A percentile compares a stretch with the other conserved stretches of the same genome.
Conservation (phyloP, 1,140 invertebrate genomes). For the Sweltsa coloradensis region DNA sequence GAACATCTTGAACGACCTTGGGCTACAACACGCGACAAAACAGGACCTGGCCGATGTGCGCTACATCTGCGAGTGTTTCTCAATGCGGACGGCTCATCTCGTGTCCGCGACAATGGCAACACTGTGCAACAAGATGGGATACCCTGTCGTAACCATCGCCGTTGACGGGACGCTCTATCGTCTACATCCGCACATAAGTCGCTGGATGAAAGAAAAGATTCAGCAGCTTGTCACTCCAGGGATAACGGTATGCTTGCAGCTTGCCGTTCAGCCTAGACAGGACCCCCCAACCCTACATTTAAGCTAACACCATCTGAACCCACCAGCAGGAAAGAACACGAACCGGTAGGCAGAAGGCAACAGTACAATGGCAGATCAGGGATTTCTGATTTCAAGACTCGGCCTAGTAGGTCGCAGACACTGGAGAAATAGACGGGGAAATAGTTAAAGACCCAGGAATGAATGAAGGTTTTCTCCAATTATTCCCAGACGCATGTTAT, state of each 20-base stretch:
- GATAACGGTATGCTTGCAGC: constrained; percentile 26
- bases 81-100: not conserved
- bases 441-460: no score
- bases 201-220: constrained; percentile 90
- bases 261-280: no score
- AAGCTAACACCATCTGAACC: no score
- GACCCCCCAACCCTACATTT: no score
- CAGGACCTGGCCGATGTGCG: not conserved
- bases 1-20: not conserved
- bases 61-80: not conserved
- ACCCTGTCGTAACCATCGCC: constrained; percentile 83
- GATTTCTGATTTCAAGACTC: no score
- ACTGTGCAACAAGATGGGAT: constrained; percentile 44
- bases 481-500: no score
- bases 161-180: constrained; percentile 98
- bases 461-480: no score
- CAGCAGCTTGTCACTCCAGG: constrained; percentile 37
- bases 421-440: no score
- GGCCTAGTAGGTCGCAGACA: no score
- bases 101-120: constrained; percentile 2
- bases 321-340: not conserved
- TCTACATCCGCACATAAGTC: constrained; percentile 95
- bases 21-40: not conserved
- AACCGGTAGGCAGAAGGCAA: no score
- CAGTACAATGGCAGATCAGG: no score